Evolutionary conservation across 2,113 vertebrate species (phyloP).

Genomic region (Rhadina sibilatrix): DNA sequence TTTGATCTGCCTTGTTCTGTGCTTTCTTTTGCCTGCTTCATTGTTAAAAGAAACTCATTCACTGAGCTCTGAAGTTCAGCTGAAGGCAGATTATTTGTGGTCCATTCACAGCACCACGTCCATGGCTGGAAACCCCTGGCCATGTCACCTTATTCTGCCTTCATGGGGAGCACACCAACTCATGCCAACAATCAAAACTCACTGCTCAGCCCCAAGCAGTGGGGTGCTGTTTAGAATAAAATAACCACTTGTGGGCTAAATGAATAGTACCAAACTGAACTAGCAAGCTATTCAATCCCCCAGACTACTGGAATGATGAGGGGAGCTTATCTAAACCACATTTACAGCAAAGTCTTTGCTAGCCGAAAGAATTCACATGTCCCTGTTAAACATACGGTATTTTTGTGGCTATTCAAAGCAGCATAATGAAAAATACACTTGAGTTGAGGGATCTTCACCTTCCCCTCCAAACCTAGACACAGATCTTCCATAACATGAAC

Average conservation of each 20-base stretch:
- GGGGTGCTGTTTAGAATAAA: not conserved
- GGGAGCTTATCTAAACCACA: not conserved
- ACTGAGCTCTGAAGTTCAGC: not conserved
- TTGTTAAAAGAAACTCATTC: not conserved
- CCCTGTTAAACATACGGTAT: not conserved
- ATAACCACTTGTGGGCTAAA: not conserved
- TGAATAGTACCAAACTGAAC: not conserved
- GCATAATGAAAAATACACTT: accelerated
- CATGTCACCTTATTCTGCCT: not conserved
- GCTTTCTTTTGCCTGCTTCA: not conserved
- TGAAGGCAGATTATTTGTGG: not conserved
- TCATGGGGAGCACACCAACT: not conserved
- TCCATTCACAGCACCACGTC: not conserved
- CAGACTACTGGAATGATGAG: not conserved
- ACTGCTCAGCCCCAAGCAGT: not conserved
- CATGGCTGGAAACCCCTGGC: not conserved
- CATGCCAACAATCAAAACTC: not conserved
- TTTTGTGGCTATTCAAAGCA: not conserved
- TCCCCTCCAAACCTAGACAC: not conserved
- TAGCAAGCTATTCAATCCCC: not conserved
- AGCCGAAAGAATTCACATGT: not conserved
- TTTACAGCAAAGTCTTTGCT: not conserved
- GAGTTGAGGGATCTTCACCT: not conserved
- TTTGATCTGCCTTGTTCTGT: not conserved
- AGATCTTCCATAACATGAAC: not conserved